A percentile compares a stretch with the other conserved stretches of the same genome.
phyloP scores from a whole-genome alignment of 2,113 vertebrate species.

The Amphiprion ocellaris region DNA sequence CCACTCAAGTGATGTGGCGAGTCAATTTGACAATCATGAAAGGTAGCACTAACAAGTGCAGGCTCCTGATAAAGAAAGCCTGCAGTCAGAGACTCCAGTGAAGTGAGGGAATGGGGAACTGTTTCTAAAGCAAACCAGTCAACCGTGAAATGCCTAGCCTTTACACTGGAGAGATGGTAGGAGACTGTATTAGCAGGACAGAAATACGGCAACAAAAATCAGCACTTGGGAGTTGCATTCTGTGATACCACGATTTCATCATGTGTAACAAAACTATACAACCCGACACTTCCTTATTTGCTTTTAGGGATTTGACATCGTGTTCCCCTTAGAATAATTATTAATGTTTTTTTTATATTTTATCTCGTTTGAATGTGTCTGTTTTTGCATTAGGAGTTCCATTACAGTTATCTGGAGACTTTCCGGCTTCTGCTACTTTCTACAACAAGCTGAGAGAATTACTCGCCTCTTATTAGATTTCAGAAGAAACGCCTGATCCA shows the following conservation, averaged over 20 bases:
- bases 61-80: slow-evolving; percentile 75
- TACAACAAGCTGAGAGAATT: slow-evolving; percentile 31
- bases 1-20: slow-evolving; percentile 75
- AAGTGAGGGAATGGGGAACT: slow-evolving; percentile 70
- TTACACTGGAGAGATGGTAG: slow-evolving; percentile 60
- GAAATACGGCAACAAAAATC: slow-evolving; percentile 52
- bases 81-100: slow-evolving; percentile 61
- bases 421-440: slow-evolving; percentile 6
- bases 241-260: slow-evolving; percentile 58
- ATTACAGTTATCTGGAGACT: slow-evolving; percentile 47
- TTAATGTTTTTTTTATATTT: slow-evolving; percentile 45
- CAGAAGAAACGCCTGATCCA: slow-evolving; percentile 49
- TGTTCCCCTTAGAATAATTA: slow-evolving; percentile 57
- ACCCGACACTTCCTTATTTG: slow-evolving; percentile 45
- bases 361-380: slow-evolving; percentile 49
- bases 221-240: slow-evolving; percentile 45
- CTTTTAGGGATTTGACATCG: slow-evolving; percentile 32
- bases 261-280: slow-evolving; percentile 46
- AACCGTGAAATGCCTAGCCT: slow-evolving; percentile 74
- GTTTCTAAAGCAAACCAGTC: slow-evolving; percentile 73
- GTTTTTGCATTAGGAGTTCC: slow-evolving; percentile 35
- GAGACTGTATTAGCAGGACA: slow-evolving; percentile 51
- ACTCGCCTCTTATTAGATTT: slow-evolving; percentile 63
- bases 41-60: slow-evolving; percentile 75
- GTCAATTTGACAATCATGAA: slow-evolving; percentile 84